These are phyloP conservation scores for Ditylenchus weischeri DNA, from an alignment of 2,888 invertebrate species.

Conservation along the genomic window DNA sequence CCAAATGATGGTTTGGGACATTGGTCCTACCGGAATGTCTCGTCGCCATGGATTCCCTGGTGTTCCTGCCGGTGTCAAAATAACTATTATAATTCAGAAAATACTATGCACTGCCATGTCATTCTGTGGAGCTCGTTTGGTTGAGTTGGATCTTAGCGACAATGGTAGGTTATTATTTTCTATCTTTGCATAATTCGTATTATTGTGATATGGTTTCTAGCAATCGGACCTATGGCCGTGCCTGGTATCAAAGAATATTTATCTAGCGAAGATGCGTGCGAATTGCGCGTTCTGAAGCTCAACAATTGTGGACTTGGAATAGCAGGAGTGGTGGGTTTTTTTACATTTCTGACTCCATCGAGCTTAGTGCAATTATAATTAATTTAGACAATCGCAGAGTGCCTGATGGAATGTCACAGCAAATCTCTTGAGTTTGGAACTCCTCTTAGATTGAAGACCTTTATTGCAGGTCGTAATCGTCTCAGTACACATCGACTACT, in stretches of 20 bases:
- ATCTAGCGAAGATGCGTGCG: constrained; percentile 78
- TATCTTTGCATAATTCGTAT: too few relatives aligned
- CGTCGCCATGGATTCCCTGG: too few relatives aligned
- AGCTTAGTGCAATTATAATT: not conserved
- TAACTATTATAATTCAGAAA: constrained; percentile 64
- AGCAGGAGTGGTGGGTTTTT: constrained; percentile 70
- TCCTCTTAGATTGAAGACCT: constrained; percentile 75
- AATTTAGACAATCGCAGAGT: constrained; percentile 40
- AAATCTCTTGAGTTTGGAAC: constrained; percentile 42
- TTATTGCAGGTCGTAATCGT: constrained; percentile 87
- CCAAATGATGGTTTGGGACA: too few relatives aligned
- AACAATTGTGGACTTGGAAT: constrained; percentile 95
- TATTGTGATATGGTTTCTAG: constrained; percentile 58
- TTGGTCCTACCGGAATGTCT: too few relatives aligned
- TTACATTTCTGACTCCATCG: not conserved
- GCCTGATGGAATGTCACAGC: constrained; percentile 39
- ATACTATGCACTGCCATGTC: constrained; percentile 78
- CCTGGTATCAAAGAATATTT: constrained; percentile 78
- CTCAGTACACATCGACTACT: constrained; percentile 84
- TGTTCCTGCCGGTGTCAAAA: too few relatives aligned
- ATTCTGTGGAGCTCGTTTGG: constrained; percentile 73
- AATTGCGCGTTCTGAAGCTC: constrained; percentile 76
- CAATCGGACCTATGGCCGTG: constrained; percentile 91
- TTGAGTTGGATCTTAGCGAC: constrained; percentile 86
- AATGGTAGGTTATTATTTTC: constrained; percentile 63